Evolutionary conservation across 1,140 invertebrate genomes (phyloP).

Genomic region (Oedothorax gibbosus): DNA sequence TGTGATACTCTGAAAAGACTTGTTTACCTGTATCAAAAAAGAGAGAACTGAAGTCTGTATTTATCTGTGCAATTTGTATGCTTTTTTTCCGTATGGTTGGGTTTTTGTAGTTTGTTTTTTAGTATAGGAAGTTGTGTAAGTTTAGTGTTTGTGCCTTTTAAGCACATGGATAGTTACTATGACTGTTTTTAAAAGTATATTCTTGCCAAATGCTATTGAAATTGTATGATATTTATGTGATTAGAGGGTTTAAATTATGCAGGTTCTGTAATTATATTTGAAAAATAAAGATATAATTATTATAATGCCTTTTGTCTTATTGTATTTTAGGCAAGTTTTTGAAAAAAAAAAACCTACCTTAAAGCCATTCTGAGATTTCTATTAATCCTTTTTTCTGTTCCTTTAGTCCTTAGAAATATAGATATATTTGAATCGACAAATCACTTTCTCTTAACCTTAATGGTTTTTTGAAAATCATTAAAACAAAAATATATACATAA

Average conservation of each 20-base stretch:
- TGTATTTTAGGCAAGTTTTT: too few species aligned
- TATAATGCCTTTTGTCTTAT: neutral
- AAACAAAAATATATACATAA: too few species aligned
- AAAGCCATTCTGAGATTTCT: too few species aligned
- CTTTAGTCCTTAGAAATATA: too few species aligned
- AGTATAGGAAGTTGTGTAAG: neutral
- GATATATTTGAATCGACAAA: too few species aligned
- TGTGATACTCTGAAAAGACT: too few species aligned
- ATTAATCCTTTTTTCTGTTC: too few species aligned
- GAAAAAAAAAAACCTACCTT: too few species aligned
- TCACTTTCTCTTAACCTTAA: too few species aligned
- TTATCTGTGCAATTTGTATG: conserved; percentile 13
- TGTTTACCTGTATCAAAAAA: too few species aligned
- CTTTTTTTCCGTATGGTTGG: neutral
- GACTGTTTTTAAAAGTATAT: conserved; percentile 10
- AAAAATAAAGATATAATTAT: conserved; percentile 35
- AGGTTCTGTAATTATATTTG: conserved; percentile 12
- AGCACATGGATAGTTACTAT: conserved; percentile 21
- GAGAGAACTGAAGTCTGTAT: neutral
- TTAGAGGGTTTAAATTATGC: conserved; percentile 16
- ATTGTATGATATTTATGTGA: conserved; percentile 22
- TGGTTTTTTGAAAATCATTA: too few species aligned
- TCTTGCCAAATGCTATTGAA: conserved; percentile 35
- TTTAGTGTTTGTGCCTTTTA: neutral
- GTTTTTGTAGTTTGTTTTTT: neutral